A percentile compares a stretch with the other conserved stretches of the same genome.
phyloP scores from a whole-genome alignment of 2,888 invertebrate genomes.

The Thumatha senex region DNA sequence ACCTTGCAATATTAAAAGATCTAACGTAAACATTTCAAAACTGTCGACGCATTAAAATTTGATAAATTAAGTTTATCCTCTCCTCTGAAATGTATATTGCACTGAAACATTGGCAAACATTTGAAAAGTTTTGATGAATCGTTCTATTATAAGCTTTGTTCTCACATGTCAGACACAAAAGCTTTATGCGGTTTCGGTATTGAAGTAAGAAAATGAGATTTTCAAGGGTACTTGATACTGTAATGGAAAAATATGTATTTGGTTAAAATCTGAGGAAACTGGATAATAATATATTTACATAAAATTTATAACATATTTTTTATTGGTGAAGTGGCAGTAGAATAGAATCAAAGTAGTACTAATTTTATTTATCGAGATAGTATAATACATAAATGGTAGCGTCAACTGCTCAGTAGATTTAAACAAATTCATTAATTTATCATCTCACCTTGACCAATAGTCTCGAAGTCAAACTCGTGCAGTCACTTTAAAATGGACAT shows the following conservation, averaged over 20 bases:
- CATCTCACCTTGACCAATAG: too few species aligned
- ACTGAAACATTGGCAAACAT: slow-evolving; percentile 18
- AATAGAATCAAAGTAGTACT: too few species aligned
- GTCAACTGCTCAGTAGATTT: too few species aligned
- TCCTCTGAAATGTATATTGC: slow-evolving; percentile 11
- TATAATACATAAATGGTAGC: too few species aligned
- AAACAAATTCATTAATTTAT: too few species aligned
- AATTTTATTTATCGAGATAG: too few species aligned
- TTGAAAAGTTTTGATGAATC: slow-evolving; percentile 42
- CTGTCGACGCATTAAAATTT: slow-evolving; percentile 20
- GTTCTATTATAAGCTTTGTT: slow-evolving; percentile 31
- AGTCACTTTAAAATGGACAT: too few species aligned
- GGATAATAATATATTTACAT: too few species aligned
- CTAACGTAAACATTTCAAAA: slow-evolving; percentile 9
- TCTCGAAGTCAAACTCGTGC: too few species aligned
- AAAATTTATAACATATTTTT: too few species aligned
- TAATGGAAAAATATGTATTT: background rate
- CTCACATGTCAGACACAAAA: slow-evolving; percentile 29
- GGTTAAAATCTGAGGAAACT: too few species aligned
- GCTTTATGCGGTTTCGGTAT: background rate
- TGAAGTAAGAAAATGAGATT: slow-evolving; percentile 6
- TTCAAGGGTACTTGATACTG: background rate
- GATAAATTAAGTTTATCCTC: slow-evolving; percentile 20
- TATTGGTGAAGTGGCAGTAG: too few species aligned
- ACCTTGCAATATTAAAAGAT: slow-evolving; percentile 7